A percentile compares a stretch with the other conserved stretches of the same genome.
phyloP scores from a whole-genome alignment of 2,888 invertebrate species.

The Resseliella maxima region DNA sequence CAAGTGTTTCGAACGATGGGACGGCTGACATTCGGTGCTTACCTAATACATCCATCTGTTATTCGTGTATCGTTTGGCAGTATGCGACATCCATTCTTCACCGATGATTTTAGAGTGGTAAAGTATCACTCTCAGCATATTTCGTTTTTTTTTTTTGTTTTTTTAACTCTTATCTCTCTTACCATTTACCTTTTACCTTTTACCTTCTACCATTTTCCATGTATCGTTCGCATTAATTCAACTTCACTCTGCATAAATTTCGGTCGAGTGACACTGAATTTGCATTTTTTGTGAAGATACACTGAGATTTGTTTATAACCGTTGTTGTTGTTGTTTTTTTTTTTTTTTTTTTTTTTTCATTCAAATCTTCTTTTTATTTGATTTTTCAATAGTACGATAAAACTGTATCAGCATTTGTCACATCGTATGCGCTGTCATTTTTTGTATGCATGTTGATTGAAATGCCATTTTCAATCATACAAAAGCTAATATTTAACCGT shows the following conservation, averaged over 20 bases:
- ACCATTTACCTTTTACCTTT: not conserved
- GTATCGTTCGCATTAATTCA: not conserved
- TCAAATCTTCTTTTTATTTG: not conserved
- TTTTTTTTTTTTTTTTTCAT: too few relatives aligned
- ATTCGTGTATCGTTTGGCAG: slow-evolving; percentile 54
- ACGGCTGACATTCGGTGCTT: slow-evolving; percentile 57
- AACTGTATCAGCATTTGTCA: slow-evolving; percentile 34
- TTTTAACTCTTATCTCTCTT: not conserved
- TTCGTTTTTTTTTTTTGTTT: too few relatives aligned
- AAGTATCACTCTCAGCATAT: too few relatives aligned
- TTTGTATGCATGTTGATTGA: slow-evolving; percentile 49
- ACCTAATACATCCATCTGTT: slow-evolving; percentile 56
- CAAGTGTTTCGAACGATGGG: slow-evolving; percentile 56
- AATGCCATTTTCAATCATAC: slow-evolving; percentile 54
- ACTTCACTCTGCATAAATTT: too few relatives aligned
- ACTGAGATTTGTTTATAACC: too few relatives aligned
- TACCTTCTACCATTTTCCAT: too few relatives aligned
- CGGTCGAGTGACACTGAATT: too few relatives aligned
- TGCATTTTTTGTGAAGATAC: too few relatives aligned
- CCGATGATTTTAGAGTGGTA: slow-evolving; percentile 17
- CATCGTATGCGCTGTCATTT: slow-evolving; percentile 54
- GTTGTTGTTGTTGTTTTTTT: too few relatives aligned
- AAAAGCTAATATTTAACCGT: slow-evolving; percentile 12
- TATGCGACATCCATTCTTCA: slow-evolving; percentile 56
- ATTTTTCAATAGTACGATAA: not conserved